These are phyloP conservation scores for Agrilus planipennis DNA, from an alignment of 1,140 invertebrate species.

Conservation along the genomic window DNA sequence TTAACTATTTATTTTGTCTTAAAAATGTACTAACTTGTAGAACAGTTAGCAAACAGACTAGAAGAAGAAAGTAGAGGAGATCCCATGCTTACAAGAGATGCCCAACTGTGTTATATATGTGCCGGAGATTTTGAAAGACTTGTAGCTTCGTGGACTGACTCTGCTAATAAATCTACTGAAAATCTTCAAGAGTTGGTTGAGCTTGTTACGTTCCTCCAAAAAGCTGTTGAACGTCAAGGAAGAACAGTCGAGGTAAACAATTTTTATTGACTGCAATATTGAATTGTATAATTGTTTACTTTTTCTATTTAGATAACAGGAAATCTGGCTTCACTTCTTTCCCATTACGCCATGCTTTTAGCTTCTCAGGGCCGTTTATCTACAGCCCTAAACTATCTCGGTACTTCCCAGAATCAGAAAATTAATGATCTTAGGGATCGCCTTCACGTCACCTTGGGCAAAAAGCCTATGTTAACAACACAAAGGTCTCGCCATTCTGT, in stretches of 20 bases:
- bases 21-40: too few species aligned
- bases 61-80: conserved; percentile 43
- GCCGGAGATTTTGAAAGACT: conserved; percentile 69
- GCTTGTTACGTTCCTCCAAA: conserved; percentile 64
- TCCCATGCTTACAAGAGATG: conserved; percentile 47
- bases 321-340: conserved; percentile 58
- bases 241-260: conserved; percentile 37
- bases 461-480: conserved; percentile 31
- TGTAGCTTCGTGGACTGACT: conserved; percentile 40
- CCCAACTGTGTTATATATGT: conserved; percentile 82
- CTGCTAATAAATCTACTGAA: conserved; percentile 28
- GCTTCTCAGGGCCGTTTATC: conserved; percentile 75
- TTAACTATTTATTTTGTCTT: too few species aligned
- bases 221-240: conserved; percentile 60
- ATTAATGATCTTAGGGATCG: conserved; percentile 51
- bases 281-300: background rate
- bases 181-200: conserved; percentile 68
- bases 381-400: conserved; percentile 64
- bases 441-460: conserved; percentile 51
- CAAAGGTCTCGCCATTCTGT: conserved; percentile 19
- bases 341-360: conserved; percentile 66
- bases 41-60: conserved; percentile 49
- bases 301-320: conserved; percentile 38
- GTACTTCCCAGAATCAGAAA: conserved; percentile 41
- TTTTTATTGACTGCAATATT: background rate